Percentiles rank a stretch among this genome's conserved stretches.
Conservation (phyloP, 1,140 invertebrate species). For the Formica exsecta region DNA sequence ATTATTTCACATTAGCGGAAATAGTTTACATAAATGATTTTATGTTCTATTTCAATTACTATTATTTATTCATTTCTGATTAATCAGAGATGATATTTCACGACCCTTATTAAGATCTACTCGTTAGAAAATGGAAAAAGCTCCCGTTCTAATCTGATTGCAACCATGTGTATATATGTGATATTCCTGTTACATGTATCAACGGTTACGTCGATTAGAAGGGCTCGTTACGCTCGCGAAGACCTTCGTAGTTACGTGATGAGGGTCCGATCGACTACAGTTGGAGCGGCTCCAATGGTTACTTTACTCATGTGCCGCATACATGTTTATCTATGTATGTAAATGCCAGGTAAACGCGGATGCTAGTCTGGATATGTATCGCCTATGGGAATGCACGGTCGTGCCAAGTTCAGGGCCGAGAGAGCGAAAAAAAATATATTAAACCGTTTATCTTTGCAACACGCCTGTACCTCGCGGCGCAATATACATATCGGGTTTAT, state of each 20-base stretch:
- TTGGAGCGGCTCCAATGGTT: conserved; percentile 36
- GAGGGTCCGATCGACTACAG: not conserved
- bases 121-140: conserved; percentile 7
- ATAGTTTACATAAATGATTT: no score
- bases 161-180: not conserved
- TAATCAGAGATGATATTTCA: not conserved
- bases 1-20: no score
- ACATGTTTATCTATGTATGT: conserved; percentile 59
- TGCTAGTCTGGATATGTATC: conserved; percentile 48
- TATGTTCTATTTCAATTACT: no score
- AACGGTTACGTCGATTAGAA: conserved; percentile 37
- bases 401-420: conserved; percentile 50
- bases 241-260: conserved; percentile 41
- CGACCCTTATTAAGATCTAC: not conserved
- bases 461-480: conserved; percentile 6
- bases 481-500: conserved; percentile 34
- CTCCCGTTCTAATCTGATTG: not conserved
- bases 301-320: not conserved
- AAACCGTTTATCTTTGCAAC: conserved; percentile 56
- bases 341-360: conserved; percentile 57
- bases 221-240: conserved; percentile 34
- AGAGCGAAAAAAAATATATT: conserved; percentile 40
- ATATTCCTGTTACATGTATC: conserved; percentile 19
- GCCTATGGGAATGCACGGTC: conserved; percentile 38
- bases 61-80: no score